Base-by-base conservation (phyloP, 2,113 vertebrate species). In the Halichoeres trimaculatus region DNA sequence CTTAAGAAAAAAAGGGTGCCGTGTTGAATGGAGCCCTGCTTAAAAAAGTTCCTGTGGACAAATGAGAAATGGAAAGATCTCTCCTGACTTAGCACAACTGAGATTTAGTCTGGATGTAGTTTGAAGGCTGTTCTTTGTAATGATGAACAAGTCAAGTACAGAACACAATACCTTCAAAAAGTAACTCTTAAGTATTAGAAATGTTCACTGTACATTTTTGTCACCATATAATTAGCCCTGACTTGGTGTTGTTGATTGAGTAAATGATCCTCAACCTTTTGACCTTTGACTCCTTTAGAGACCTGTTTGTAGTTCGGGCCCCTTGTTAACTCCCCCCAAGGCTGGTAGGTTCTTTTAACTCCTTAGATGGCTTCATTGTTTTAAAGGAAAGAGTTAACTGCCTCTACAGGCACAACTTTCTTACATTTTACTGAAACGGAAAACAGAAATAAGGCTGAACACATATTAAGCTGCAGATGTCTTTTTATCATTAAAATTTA, bases 21-120 rank as follows among this genome's bases (percentile, higher is more conserved):
- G 69, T 30, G 76, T 70, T 91, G 83, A 93, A 90, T 81, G 74
- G 85, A 86, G 68, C 34, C 4, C 58, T 71, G 85, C 69, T 83
- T 53, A 73, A 75, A 85, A 80, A 84, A 61, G 83, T 89, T 85
- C 76, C 78, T 66, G 50, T 75, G 74, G 69, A 78, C 70, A 74
- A 76, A 79, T 34, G 79, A 82, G 74, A 73, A 75, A 56, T 73
- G 78, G 84, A 85, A 88, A 84, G 59, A 89, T 82, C 74, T 73
- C 45, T 22, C 51, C 60, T 59, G 47, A 59, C 41, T 52, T 56
- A 24, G 38, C 43, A 41, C 48, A 51, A 40, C 35, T 51, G 38
- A 52, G 45, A 52, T 13, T 41, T 45, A 56, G n/a, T 62, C 77
- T 11, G 19, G 10, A 48, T 16, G 17, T 48, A 20, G 45, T 14